Conservation (phyloP, 2,888 invertebrate genomes). For the Drymonia ruficornis region DNA sequence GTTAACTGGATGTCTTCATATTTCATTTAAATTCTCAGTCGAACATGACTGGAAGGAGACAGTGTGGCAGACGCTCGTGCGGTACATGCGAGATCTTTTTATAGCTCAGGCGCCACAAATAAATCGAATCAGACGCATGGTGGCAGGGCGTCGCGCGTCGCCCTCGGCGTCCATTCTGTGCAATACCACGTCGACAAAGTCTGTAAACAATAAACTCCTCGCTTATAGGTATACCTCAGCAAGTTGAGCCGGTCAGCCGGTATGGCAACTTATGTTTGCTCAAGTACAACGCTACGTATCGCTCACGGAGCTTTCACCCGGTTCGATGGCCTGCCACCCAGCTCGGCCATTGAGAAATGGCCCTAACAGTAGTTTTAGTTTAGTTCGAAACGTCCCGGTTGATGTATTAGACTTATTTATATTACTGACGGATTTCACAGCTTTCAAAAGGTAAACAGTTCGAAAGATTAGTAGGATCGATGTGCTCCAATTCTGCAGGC, state of each 20-base stretch:
- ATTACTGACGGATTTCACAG: conserved; percentile 28
- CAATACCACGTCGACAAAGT: conserved; percentile 10
- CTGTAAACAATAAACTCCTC: conserved; percentile 31
- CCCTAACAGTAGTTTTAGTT: conserved; percentile 44
- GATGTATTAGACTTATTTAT: conserved; percentile 36
- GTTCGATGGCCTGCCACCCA: conserved; percentile 54
- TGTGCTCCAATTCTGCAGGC: conserved; percentile 16
- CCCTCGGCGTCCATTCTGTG: conserved; percentile 16
- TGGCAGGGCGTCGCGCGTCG: conserved; percentile 24
- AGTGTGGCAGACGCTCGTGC: conserved; percentile 60
- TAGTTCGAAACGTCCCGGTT: conserved; percentile 41
- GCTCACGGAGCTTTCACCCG: conserved; percentile 57
- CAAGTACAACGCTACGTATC: conserved; percentile 35
- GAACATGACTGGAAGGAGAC: conserved; percentile 48
- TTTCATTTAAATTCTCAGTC: background rate
- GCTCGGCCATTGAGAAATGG: conserved; percentile 43
- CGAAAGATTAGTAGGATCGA: conserved; percentile 20
- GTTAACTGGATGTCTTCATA: background rate
- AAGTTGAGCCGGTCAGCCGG: conserved; percentile 11
- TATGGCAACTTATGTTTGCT: conserved; percentile 41
- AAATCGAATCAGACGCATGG: conserved; percentile 63
- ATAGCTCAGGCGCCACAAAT: conserved; percentile 71
- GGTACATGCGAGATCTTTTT: conserved; percentile 62
- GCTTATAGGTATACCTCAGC: conserved; percentile 6
- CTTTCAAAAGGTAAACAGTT: conserved; percentile 22